These are phyloP conservation scores for Oncorhynchus masou DNA, from an alignment of 2,113 vertebrate genomes.

Conservation along the genomic window DNA sequence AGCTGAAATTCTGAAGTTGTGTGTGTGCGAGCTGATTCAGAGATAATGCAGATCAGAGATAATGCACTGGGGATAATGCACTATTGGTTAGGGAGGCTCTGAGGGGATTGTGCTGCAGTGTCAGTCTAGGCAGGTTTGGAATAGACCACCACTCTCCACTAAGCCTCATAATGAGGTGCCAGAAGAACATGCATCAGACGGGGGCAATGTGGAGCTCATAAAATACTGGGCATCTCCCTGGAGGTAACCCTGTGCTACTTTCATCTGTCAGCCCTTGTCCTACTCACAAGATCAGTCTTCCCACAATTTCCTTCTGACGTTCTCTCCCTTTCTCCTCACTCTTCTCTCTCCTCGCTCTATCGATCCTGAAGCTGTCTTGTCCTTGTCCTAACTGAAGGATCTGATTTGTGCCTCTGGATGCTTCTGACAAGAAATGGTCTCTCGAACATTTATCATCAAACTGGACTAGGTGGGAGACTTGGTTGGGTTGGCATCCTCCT, in stretches of 20 bases:
- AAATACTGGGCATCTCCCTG: background rate
- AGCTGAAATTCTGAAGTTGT: too few relatives aligned
- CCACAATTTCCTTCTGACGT: slow-evolving; percentile 10
- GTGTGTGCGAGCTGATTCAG: background rate
- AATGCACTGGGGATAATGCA: background rate
- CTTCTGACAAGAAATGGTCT: too few relatives aligned
- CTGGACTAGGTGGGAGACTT: too few relatives aligned
- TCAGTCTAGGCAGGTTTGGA: slow-evolving; percentile 30
- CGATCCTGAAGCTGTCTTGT: slow-evolving; percentile 28
- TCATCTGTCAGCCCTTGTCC: background rate
- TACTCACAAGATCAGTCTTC: background rate
- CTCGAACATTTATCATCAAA: too few relatives aligned
- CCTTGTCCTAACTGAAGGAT: background rate
- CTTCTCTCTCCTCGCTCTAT: slow-evolving; percentile 25
- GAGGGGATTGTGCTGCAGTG: slow-evolving; percentile 6
- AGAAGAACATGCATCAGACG: slow-evolving; percentile 53
- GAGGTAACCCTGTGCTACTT: background rate
- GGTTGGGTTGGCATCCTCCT: too few relatives aligned
- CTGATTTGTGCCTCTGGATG: too few relatives aligned
- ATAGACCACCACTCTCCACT: slow-evolving; percentile 35
- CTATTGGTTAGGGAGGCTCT: background rate
- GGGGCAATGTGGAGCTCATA: slow-evolving; percentile 32
- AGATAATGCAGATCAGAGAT: background rate
- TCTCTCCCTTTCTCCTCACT: background rate
- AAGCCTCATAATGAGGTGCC: slow-evolving; percentile 57